A percentile compares a stretch with the other conserved stretches of the same genome.
Evolutionary conservation across 2,888 invertebrate genomes (phyloP).

Genomic region (Clusia tigrina): DNA sequence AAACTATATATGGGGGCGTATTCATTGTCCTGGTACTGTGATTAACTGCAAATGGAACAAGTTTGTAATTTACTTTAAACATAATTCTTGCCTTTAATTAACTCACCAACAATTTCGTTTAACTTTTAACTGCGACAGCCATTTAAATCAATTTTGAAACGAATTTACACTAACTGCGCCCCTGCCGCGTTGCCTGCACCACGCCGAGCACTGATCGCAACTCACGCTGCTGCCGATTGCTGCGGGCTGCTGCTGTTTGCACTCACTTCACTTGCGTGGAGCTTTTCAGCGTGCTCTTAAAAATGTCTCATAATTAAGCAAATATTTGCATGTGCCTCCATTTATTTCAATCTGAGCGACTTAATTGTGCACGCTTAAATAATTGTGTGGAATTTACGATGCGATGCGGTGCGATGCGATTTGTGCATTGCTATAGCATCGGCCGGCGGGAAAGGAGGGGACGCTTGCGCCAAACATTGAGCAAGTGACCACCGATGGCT

Average conservation of each 20-base stretch:
- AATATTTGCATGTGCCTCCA: slow-evolving; percentile 17
- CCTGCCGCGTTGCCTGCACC: background rate
- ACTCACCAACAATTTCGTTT: background rate
- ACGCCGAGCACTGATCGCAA: too few relatives aligned
- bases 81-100: background rate
- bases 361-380: slow-evolving; percentile 20
- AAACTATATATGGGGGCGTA: too few relatives aligned
- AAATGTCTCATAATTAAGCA: slow-evolving; percentile 16
- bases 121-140: background rate
- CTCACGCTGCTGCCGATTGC: too few relatives aligned
- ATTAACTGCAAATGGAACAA: too few relatives aligned
- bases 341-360: slow-evolving; percentile 17
- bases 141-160: background rate
- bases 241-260: too few relatives aligned
- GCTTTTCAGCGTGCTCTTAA: too few relatives aligned
- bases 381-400: slow-evolving; percentile 23
- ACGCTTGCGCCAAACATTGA: background rate
- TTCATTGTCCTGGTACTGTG: too few relatives aligned
- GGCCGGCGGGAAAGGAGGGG: slow-evolving; percentile 6
- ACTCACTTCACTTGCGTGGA: too few relatives aligned
- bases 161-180: background rate
- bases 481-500: slow-evolving; percentile 11
- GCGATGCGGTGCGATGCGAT: background rate
- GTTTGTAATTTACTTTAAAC: too few relatives aligned
- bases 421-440: background rate